phyloP scores from a whole-genome alignment of 2,888 invertebrate genomes.

The Habroteleia sp. region DNA sequence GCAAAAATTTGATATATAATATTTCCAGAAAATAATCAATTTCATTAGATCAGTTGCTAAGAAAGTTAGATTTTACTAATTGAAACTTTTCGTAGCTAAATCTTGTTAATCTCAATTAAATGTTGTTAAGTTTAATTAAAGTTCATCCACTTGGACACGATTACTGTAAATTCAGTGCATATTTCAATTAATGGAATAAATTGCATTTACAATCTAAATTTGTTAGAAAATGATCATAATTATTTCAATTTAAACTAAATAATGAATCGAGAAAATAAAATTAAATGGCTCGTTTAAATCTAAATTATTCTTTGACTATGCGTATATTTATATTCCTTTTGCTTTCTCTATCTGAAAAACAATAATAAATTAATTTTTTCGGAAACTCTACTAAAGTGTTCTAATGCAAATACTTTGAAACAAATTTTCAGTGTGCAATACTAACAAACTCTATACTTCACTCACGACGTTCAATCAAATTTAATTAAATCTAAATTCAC shows the following conservation, averaged over 20 bases:
- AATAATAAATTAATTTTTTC: no score
- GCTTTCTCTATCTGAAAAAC: no score
- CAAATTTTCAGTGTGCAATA: neutral
- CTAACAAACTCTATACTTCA: constrained; percentile 14
- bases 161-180: neutral
- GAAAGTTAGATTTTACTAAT: constrained; percentile 1
- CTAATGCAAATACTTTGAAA: neutral
- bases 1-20: neutral
- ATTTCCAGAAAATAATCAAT: neutral
- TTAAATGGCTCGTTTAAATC: no score
- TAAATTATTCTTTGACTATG: constrained; percentile 1
- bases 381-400: neutral
- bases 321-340: no score
- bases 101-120: constrained; percentile 14
- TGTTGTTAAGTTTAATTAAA: constrained; percentile 22
- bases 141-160: constrained; percentile 11
- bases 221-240: neutral
- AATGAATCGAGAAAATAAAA: no score
- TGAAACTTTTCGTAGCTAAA: constrained; percentile 4
- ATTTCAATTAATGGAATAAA: constrained; percentile 9
- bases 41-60: constrained; percentile 6
- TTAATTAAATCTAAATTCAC: constrained; percentile 14
- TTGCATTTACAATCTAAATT: neutral
- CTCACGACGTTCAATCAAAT: constrained; percentile 8
- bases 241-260: no score